Percentiles rank a stretch among this genome's conserved stretches.
Conservation (phyloP, 2,113 vertebrate genomes). For the Odobenus rosmarus region DNA sequence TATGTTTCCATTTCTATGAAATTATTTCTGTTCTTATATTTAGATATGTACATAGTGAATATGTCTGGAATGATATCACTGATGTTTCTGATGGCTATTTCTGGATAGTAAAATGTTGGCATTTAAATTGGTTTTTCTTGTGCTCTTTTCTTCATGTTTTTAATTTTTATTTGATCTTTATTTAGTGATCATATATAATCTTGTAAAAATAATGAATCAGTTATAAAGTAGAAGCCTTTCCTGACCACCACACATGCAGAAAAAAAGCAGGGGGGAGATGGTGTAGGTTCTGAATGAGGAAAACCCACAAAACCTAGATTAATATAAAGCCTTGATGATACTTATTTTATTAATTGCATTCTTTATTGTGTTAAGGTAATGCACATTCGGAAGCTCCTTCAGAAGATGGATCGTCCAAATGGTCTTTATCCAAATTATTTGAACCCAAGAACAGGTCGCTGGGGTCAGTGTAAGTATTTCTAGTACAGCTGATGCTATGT, state of each 20-base stretch:
- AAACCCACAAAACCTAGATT: neutral
- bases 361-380: slow-evolving; percentile 92
- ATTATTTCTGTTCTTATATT: neutral
- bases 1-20: neutral
- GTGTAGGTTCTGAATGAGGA: neutral
- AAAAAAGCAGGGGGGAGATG: neutral
- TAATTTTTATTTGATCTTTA: slow-evolving; percentile 3
- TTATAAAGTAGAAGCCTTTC: slow-evolving; percentile 37
- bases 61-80: neutral
- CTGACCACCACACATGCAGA: neutral
- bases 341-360: slow-evolving; percentile 58
- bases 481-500: slow-evolving; percentile 39
- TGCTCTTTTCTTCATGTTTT: slow-evolving; percentile 1
- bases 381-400: slow-evolving; percentile 97
- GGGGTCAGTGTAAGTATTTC: slow-evolving; percentile 97
- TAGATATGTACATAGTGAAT: neutral
- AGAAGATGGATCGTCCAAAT: slow-evolving; percentile 99
- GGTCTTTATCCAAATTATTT: slow-evolving; percentile 99
- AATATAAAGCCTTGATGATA: neutral
- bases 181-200: neutral
- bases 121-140: neutral
- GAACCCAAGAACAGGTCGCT: slow-evolving; percentile 98
- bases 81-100: neutral
- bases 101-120: neutral
- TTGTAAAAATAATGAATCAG: neutral